Conservation (phyloP, 1,140 invertebrate genomes). For the Phymorhynchus buccinoides region DNA sequence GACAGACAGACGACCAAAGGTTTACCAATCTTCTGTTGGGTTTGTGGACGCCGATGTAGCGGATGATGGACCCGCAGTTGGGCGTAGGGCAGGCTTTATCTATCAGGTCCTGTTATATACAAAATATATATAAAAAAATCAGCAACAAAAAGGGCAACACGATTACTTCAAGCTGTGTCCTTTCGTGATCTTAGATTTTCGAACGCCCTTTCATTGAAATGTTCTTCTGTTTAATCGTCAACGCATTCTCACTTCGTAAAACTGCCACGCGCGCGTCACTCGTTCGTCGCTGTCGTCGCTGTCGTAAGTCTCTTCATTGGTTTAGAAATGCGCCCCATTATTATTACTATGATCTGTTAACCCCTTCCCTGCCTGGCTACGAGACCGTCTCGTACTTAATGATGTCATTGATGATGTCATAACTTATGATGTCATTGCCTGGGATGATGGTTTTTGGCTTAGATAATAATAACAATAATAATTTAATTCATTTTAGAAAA, state of each 20-base stretch:
- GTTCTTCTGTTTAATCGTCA: not conserved
- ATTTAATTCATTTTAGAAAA: too few relatives aligned
- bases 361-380: too few relatives aligned
- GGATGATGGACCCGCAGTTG: constrained; percentile 54
- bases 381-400: too few relatives aligned
- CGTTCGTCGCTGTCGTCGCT: too few relatives aligned
- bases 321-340: too few relatives aligned
- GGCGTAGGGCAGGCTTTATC: constrained; percentile 60
- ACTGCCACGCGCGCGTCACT: not conserved
- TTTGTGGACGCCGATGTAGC: constrained; percentile 49
- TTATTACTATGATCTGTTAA: too few relatives aligned
- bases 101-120: constrained; percentile 56
- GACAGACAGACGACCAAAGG: not conserved
- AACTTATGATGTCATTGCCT: too few relatives aligned
- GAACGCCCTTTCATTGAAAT: not conserved
- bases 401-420: too few relatives aligned
- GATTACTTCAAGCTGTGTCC: too few relatives aligned
- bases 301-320: too few relatives aligned
- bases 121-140: not conserved
- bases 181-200: not conserved
- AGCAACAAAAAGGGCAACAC: not conserved
- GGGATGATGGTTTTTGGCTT: too few relatives aligned
- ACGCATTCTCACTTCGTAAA: not conserved
- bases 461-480: too few relatives aligned
- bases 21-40: constrained; percentile 49